Conservation (phyloP, 2,888 invertebrate species). For the Lepeophtheirus nordmannii region DNA sequence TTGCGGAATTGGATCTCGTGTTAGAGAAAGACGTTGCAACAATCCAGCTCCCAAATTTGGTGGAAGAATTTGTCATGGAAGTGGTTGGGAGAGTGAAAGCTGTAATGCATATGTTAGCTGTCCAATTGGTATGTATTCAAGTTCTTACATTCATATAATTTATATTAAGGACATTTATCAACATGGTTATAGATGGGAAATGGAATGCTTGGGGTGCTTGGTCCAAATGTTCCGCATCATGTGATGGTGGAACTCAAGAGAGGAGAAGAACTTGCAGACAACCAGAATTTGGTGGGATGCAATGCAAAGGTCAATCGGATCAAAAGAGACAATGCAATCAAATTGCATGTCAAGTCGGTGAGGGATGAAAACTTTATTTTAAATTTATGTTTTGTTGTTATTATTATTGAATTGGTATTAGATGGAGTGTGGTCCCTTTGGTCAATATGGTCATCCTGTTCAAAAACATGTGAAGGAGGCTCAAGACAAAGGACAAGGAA, state of each 20-base stretch:
- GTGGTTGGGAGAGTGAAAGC: neutral
- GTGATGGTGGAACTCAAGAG: neutral
- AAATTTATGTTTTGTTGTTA: too few relatives aligned
- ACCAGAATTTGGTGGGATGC: neutral
- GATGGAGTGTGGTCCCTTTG: neutral
- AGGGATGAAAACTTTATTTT: neutral
- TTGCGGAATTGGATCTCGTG: neutral
- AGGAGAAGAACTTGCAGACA: neutral
- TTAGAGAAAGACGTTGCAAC: neutral
- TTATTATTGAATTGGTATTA: neutral
- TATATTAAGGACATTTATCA: too few relatives aligned
- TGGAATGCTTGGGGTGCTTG: neutral
- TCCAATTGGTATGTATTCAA: neutral
- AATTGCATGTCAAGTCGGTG: neutral
- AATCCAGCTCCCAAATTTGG: neutral
- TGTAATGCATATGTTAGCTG: neutral
- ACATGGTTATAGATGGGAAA: neutral
- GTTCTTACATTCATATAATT: too few relatives aligned
- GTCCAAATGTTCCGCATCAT: neutral
- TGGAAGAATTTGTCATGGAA: neutral
- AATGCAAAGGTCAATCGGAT: neutral
- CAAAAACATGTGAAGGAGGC: neutral
- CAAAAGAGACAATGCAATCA: neutral
- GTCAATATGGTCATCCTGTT: neutral
- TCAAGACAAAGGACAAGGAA: neutral